Evolutionary conservation across 2,888 invertebrate species (phyloP), one percentile per base, ranked within the genome.

Genomic region (Lepidocyrtoides sp.): DNA sequence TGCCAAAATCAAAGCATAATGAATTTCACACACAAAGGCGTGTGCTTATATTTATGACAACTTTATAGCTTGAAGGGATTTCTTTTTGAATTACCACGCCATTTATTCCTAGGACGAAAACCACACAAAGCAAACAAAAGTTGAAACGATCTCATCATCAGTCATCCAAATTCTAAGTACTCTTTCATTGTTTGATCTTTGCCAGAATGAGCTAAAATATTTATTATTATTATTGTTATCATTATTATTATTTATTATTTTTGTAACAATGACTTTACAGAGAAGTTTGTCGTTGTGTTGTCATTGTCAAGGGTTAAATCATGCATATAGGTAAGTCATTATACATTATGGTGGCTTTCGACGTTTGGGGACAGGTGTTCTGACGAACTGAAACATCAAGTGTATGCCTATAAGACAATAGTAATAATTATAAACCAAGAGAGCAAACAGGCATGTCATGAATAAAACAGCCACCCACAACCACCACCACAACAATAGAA

Each of bases 401-500:
- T 36, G 7, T 4, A 36, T 4, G 36, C 36, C 3, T 36, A 36
- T 2, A 48, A 54, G 2, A 2, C 1, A 54, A 20, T 54, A 7
- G 54, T 54, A 29, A 7, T 5, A 63, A 0, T 29, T 2, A 0
- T 26, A 63, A 63, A 36, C 32, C 23, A 48, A 69, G 17, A 69
- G 32, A 17, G 12, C 36, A 54, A 77, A 23, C 41, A 60, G 69
- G 66, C 66, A 29, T 72, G 69, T 48, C 48, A 69, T 83, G 66
- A 82, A 84, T 51, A 23, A 36, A 36, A 36, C 36, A 36, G 7
- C 36, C 36, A 36, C 36, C 7, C 36, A n/a, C n/a, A n/a, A n/a
- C n/a, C n/a, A n/a, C 51, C 26, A n/a, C 72, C 69, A 72, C 84
- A 84, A 72, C 84, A 84, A 72, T 69, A 44, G 36, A 29, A 84